A percentile compares a stretch with the other conserved stretches of the same genome.
Evolutionary conservation across 2,113 vertebrate genomes (phyloP).

Genomic region (Verasper variegatus): DNA sequence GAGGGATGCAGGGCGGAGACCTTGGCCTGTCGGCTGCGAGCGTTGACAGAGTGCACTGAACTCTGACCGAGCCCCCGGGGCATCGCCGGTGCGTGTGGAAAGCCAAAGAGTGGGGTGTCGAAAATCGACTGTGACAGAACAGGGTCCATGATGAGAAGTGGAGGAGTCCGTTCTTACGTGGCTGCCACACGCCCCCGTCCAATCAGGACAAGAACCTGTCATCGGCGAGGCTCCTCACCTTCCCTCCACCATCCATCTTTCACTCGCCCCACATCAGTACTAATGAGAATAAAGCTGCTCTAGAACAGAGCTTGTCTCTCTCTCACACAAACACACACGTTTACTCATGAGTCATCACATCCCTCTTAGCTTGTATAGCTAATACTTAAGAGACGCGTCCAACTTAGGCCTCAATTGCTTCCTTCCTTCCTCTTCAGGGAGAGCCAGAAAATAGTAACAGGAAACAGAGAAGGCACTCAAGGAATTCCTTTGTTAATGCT

Average conservation of each 20-base stretch:
- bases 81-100: background rate
- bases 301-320: background rate
- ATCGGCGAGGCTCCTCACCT: slow-evolving; percentile 3
- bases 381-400: slow-evolving; percentile 40
- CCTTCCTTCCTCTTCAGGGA: slow-evolving; percentile 65
- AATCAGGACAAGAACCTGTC: slow-evolving; percentile 14
- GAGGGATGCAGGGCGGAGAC: slow-evolving; percentile 24
- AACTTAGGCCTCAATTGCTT: slow-evolving; percentile 65
- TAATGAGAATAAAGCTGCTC: background rate
- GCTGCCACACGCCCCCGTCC: slow-evolving; percentile 22
- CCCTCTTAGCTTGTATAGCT: slow-evolving; percentile 13
- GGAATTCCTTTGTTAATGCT: slow-evolving; percentile 56
- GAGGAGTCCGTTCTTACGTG: background rate
- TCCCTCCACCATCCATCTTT: background rate
- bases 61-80: slow-evolving; percentile 8
- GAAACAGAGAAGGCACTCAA: slow-evolving; percentile 50
- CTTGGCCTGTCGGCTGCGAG: slow-evolving; percentile 8
- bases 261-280: background rate
- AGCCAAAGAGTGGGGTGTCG: background rate
- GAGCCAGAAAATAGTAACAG: slow-evolving; percentile 40
- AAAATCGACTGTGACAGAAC: slow-evolving; percentile 42
- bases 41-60: background rate
- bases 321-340: background rate
- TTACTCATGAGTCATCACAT: slow-evolving; percentile 35
- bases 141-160: slow-evolving; percentile 31